Evolutionary conservation across 2,113 vertebrate species (phyloP).

Genomic region (Cathartes aura): DNA sequence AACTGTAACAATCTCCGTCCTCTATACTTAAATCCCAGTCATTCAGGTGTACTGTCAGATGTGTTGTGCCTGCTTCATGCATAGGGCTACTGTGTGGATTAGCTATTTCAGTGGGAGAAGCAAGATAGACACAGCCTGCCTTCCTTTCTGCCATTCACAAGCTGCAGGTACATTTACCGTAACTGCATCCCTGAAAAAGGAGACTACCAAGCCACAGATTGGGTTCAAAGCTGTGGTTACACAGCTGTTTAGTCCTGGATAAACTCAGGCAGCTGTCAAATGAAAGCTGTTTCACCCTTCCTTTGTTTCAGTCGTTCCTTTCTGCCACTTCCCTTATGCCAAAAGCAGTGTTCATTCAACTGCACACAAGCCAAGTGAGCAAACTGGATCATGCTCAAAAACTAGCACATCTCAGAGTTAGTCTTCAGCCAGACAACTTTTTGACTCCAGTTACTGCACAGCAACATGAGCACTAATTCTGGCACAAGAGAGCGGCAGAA

Average conservation of each 20-base stretch:
- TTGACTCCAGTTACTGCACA: background rate
- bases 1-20: background rate
- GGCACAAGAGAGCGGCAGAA: background rate
- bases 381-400: background rate
- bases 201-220: background rate
- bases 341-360: background rate
- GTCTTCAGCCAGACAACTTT: background rate
- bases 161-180: background rate
- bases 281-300: background rate
- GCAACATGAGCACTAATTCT: background rate
- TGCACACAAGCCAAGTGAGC: background rate
- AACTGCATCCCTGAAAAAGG: background rate
- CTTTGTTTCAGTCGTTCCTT: background rate
- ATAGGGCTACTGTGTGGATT: background rate
- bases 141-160: background rate
- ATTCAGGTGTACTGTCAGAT: background rate
- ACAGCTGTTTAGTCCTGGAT: background rate
- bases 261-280: background rate
- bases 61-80: background rate
- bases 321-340: background rate
- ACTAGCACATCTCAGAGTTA: background rate
- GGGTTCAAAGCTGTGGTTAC: background rate
- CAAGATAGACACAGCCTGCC: background rate
- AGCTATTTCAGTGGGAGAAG: background rate
- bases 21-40: background rate